Evolutionary conservation across 2,888 invertebrate genomes (phyloP), one percentile per base, ranked within the genome.

Genomic region (Lasioglossum vierecki): DNA sequence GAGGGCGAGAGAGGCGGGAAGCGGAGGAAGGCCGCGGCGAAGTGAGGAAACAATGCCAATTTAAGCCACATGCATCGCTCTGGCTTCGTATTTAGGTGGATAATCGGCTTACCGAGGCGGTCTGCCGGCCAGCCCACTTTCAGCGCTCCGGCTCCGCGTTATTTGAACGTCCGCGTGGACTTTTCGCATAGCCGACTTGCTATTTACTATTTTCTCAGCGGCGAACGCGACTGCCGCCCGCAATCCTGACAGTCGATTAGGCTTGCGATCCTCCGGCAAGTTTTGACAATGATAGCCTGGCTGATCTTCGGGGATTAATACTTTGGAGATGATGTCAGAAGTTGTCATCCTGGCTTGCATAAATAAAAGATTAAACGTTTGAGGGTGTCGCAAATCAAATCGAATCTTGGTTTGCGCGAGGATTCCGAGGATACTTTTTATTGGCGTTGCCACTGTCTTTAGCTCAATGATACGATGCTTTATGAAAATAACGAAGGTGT

Each of bases 61-160:
- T 95, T 94, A 93, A 95, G 94, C 94, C 93, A 93, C 93, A 91
- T 92, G 94, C 94, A 94, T 92, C 93, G 92, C 90, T 93, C 91
- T 91, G 95, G 94, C 94, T 95, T 95, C 95, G 94, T 94, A 95
- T 94, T 94, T 94, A 94, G 94, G 93, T 93, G 93, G 93, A 93
- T 95, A 94, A 95, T 95, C 94, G 93, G 93, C 94, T 95, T 95
- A 95, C 91, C 91, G 92, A 92, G 93, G 87, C 91, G 90, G 92
- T 87, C 91, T 88, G 91, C 75, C 83, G 81, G 76, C 79, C 89
- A 91, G 90, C 90, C 86, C 87, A 90, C 90, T 90, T 86, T 91
- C 92, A 91, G 79, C 82, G 79, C 80, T 30, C 46, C 60, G 79
- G 72, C 80, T 77, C 26, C 80, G 22, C 72, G 82, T 81, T 79